Evolutionary conservation across 1,140 invertebrate species (phyloP).

Genomic region (Procambarus clarkii): DNA sequence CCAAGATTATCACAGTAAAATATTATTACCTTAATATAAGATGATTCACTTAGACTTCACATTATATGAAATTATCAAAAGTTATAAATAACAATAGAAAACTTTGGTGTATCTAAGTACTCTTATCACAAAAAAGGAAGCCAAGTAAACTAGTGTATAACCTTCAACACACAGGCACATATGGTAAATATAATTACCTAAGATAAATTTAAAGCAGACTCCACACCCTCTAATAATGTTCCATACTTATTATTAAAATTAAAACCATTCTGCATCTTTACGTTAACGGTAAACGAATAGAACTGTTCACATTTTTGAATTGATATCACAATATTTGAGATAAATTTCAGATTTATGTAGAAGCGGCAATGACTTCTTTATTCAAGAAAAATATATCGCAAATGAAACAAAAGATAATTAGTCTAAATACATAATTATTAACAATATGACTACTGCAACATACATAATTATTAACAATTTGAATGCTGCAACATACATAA

Average conservation of each 20-base stretch:
- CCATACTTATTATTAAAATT: not conserved
- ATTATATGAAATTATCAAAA: constrained; percentile 3
- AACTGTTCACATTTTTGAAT: not conserved
- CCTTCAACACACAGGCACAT: constrained; percentile 45
- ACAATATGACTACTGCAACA: not conserved
- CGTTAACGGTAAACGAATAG: not conserved
- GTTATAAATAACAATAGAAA: constrained; percentile 14
- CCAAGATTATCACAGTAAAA: constrained; percentile 25
- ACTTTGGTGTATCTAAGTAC: not conserved
- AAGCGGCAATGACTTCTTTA: not conserved
- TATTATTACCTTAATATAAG: constrained; percentile 29
- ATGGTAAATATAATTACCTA: constrained; percentile 29
- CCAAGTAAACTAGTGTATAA: constrained; percentile 23
- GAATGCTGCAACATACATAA: not conserved
- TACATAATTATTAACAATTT: too few species aligned
- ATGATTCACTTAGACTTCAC: not conserved
- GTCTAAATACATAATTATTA: not conserved
- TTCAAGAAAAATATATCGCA: not conserved
- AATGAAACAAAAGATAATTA: not conserved
- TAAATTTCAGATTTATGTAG: not conserved
- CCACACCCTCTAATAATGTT: not conserved
- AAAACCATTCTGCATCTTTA: not conserved
- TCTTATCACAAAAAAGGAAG: constrained; percentile 4
- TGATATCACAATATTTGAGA: not conserved
- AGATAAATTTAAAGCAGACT: not conserved